Evolutionary conservation across 2,888 invertebrate genomes (phyloP).

Genomic region (Eupithecia tripunctaria): DNA sequence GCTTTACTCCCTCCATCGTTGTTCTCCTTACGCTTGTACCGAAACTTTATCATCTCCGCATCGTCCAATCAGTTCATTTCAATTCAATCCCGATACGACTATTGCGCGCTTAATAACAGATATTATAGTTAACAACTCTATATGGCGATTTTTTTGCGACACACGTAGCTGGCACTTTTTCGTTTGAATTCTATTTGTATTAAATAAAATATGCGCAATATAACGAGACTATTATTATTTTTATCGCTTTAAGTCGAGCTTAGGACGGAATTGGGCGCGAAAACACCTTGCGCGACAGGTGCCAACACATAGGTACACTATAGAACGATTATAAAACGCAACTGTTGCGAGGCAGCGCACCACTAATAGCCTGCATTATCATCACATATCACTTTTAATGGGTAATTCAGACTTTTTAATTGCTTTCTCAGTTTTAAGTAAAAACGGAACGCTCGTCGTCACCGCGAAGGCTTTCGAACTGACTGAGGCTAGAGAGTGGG

Average conservation of each 20-base stretch:
- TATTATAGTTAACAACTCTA: constrained; percentile 57
- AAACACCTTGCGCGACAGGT: constrained; percentile 69
- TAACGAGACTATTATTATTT: constrained; percentile 42
- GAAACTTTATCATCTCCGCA: constrained; percentile 87
- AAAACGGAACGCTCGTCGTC: constrained; percentile 57
- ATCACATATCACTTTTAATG: constrained; percentile 54
- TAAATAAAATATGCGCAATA: constrained; percentile 51
- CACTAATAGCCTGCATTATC: constrained; percentile 51
- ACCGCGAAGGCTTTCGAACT: constrained; percentile 64
- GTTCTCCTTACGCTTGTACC: constrained; percentile 86
- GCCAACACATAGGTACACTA: constrained; percentile 43
- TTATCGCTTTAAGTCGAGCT: constrained; percentile 38
- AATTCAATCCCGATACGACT: constrained; percentile 72
- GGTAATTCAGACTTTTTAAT: constrained; percentile 41
- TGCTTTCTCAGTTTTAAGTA: constrained; percentile 31
- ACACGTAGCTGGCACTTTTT: constrained; percentile 74
- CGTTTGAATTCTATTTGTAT: constrained; percentile 67
- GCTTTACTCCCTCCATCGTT: constrained; percentile 64
- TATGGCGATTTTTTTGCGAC: constrained; percentile 75
- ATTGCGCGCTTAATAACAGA: constrained; percentile 70
- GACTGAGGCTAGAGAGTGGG: constrained; percentile 66
- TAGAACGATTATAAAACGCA: constrained; percentile 46
- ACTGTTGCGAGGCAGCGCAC: constrained; percentile 58
- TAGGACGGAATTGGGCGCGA: constrained; percentile 67
- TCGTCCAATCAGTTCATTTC: constrained; percentile 53